A percentile compares a stretch with the other conserved stretches of the same genome.
phyloP scores from a whole-genome alignment of 2,888 invertebrate species.

The Chironomus tentans region DNA sequence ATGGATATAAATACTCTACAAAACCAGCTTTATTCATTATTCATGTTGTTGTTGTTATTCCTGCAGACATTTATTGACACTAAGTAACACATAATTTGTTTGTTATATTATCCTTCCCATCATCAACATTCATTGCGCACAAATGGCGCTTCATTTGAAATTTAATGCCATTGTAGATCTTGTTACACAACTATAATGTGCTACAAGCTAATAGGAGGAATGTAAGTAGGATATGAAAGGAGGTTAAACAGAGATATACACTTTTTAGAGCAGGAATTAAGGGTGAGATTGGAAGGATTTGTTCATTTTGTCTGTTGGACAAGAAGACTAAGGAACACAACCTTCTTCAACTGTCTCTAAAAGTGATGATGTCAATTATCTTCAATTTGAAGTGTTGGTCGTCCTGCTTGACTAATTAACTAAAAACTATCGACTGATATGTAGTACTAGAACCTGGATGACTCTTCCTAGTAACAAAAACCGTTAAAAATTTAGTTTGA shows the following conservation, averaged over 20 bases:
- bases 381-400: too few species aligned
- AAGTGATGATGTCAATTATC: too few species aligned
- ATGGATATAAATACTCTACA: background rate
- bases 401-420: too few species aligned
- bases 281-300: too few species aligned
- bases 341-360: too few species aligned
- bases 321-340: too few species aligned
- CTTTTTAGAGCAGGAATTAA: too few species aligned
- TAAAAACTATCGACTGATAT: too few species aligned
- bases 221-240: background rate
- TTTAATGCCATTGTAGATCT: slow-evolving; percentile 4
- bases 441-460: too few species aligned
- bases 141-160: slow-evolving; percentile 4
- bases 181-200: background rate
- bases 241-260: background rate
- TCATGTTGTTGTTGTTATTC: background rate
- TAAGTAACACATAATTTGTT: background rate
- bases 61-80: background rate
- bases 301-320: too few species aligned
- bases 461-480: too few species aligned
- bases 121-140: background rate
- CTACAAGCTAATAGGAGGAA: background rate
- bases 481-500: too few species aligned
- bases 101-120: background rate
- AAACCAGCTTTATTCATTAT: background rate